Evolutionary conservation across 2,113 vertebrate genomes (phyloP), one percentile per base, ranked within the genome.

Genomic region (Spea multiplicata): DNA sequence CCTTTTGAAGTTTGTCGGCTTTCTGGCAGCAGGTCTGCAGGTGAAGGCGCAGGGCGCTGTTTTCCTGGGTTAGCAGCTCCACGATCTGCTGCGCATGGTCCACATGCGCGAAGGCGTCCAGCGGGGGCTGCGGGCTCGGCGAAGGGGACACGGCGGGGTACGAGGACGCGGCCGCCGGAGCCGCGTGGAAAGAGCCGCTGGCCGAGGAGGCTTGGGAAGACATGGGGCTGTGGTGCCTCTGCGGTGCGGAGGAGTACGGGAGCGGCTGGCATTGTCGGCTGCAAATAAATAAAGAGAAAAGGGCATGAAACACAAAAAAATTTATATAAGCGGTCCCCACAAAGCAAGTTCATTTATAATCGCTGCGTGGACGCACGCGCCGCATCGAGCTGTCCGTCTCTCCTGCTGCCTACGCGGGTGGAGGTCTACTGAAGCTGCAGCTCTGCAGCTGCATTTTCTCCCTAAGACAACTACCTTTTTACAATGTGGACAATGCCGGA

Each of bases 11-110:
- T 71, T 94, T 94, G 85, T 93, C 87, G 0, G 91, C 90, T 53
- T 93, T 95, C 85, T 95, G 92, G 0, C 88, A 93, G 83, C 92
- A 92, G 2, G 87, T 88, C 73, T 93, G 91, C 61, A 96, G 87
- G 77, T 95, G 94, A 85, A 92, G 93, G 50, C 92, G 91, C 81
- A 96, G 86, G 55, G 86, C 30, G 0, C 90, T 90, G 83, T 96
- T 96, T 84, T 96, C 94, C 82, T 94, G 90, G 0, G 93, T 93
- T 10, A 96, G 85, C 78, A 92, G 91, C 85, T 93, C 93, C 68
- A 96, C 91, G 93, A 95, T 95, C 84, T 95, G 93, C 84, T 96
- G 94, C 0, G 92, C 92, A n/a, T 92, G 85, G 75, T 93, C 92
- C 86, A 94, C 93, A 0, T 94, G 93, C 4, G 91, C 91, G 0